phyloP scores from a whole-genome alignment of 2,797 vertebrate species.

The Anolis apletophallus region DNA sequence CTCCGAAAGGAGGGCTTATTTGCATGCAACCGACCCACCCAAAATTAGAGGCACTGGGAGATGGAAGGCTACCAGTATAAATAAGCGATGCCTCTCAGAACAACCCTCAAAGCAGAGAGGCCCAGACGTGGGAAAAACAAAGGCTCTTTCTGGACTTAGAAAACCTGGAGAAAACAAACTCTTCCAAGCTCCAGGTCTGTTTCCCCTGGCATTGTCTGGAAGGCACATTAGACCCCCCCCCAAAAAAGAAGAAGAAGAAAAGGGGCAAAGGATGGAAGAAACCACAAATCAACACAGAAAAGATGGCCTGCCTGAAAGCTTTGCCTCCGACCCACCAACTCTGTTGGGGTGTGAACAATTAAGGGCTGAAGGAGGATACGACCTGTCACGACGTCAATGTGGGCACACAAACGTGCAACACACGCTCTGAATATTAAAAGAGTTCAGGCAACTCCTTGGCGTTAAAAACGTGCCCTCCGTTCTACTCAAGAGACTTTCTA shows the following conservation, averaged over 20 bases:
- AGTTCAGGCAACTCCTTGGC: not conserved
- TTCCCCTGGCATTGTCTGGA: not conserved
- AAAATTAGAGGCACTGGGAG: no score
- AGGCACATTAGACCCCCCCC: not conserved
- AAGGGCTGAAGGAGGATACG: not conserved
- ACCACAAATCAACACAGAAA: not conserved
- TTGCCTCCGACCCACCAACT: not conserved
- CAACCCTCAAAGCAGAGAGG: no score
- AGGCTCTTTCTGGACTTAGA: no score
- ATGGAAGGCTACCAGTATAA: no score
- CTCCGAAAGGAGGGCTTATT: no score
- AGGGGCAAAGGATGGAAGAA: not conserved
- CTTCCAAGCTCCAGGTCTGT: no score
- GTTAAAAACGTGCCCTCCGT: no score
- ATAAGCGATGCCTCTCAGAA: no score
- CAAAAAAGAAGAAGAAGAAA: not conserved
- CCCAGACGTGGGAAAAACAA: no score
- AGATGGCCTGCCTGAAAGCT: not conserved
- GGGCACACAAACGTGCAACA: not conserved
- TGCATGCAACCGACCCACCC: no score
- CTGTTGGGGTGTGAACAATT: not conserved
- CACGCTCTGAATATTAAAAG: not conserved
- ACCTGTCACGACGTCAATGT: not conserved
- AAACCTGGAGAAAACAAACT: no score
- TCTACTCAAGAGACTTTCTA: not conserved